Base-by-base conservation (phyloP, 2,113 vertebrate species). In the Lepisosteus oculatus region DNA sequence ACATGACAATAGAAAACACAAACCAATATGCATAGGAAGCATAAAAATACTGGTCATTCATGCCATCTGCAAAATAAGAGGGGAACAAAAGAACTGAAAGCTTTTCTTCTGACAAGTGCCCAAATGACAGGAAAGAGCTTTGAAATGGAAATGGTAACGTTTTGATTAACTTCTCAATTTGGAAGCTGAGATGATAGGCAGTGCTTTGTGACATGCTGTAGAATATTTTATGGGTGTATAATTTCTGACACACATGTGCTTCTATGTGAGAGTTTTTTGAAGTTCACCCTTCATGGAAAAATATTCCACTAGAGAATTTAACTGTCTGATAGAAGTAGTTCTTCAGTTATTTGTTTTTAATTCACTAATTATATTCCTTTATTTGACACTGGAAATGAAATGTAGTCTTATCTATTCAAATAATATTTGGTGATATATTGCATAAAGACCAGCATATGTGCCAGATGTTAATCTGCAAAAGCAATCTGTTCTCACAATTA, bases 101-200 rank as follows among this genome's bases (percentile, higher is more conserved):
- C 43, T 4, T 42, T 6, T 29, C 43, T 66, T 45, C 64, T 66
- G 64, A n/a, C 47, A 51, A 51, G 47, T 51, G 15, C 64, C 45
- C 15, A n/a, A 66, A 66, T 47, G 43, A 66, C 11, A 66, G n/a
- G 64, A 44, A 45, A 43, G n/a, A 15, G 5, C 64, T 66, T 66
- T 66, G 64, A 66, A 45, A 66, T 66, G 64, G 43, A 66, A 66
- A 66, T 66, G 13, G 43, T n/a, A 4, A 47, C 43, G 43, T 45
- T 45, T 66, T 66, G 11, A 66, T 66, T 44, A 47, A 66, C 6
- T 47, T 66, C 43, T 44, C 47, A 51, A 51, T 51, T 45, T 47
- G 43, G 8, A 45, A 7, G 14, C 64, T 6, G 43, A 66, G 7
- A 9, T 45, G 64, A 14, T 9, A 0, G 9, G 47, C 47, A 51